Evolutionary conservation across 2,888 invertebrate genomes (phyloP).

Genomic region (Ectemnius cavifrons): DNA sequence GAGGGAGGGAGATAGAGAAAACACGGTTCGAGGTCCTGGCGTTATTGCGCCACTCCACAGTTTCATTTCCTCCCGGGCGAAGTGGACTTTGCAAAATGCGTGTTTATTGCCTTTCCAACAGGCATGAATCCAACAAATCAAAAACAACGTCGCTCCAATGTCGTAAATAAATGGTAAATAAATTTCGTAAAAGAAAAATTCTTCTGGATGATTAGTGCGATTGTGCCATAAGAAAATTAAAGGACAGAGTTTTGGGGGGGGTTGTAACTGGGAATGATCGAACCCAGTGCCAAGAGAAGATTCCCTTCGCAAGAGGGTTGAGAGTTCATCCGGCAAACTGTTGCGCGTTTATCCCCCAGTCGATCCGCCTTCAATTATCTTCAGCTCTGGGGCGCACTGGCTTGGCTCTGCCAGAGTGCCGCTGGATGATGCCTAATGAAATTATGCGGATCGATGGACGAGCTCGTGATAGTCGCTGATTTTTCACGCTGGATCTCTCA

Average conservation of each 20-base stretch:
- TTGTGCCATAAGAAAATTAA: background rate
- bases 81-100: background rate
- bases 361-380: constrained; percentile 24
- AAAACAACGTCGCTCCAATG: background rate
- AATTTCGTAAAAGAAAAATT: background rate
- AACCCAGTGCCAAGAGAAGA: background rate
- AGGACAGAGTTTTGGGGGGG: background rate
- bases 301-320: constrained; percentile 23
- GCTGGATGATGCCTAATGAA: background rate
- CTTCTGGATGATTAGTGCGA: background rate
- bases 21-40: background rate
- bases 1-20: too few relatives aligned
- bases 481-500: too few relatives aligned
- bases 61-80: constrained; percentile 9
- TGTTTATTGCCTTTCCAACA: background rate
- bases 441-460: constrained; percentile 4
- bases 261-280: background rate
- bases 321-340: constrained; percentile 53
- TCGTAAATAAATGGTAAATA: too few relatives aligned
- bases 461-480: background rate
- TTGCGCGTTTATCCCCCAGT: constrained; percentile 38
- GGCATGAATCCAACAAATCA: background rate
- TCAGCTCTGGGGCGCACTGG: constrained; percentile 1
- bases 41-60: constrained; percentile 14
- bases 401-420: background rate